These are phyloP conservation scores for Leptopilina myrica DNA, from an alignment of 2,888 invertebrate genomes.

Conservation along the genomic window DNA sequence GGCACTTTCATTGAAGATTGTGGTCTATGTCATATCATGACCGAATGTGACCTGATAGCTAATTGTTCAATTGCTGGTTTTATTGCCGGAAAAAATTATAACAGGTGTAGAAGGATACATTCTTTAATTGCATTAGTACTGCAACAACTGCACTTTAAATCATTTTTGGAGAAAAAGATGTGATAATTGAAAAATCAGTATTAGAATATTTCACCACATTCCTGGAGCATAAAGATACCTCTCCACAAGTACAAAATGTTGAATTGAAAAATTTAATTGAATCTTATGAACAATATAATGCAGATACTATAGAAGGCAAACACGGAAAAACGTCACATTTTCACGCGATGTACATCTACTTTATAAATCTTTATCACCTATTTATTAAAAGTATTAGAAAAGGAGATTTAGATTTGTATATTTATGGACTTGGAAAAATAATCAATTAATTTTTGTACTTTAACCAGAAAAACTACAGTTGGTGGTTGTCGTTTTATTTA, in stretches of 20 bases:
- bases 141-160: conserved; percentile 19
- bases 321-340: conserved; percentile 50
- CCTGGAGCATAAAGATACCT: conserved; percentile 51
- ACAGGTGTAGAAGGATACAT: too few relatives aligned
- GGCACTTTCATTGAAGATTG: too few relatives aligned
- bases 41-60: too few relatives aligned
- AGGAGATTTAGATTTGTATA: conserved; percentile 37
- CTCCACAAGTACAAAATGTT: conserved; percentile 54
- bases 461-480: conserved; percentile 40
- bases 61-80: too few relatives aligned
- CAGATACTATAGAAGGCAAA: conserved; percentile 53
- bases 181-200: conserved; percentile 45
- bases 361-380: conserved; percentile 35
- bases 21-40: too few relatives aligned
- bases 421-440: conserved; percentile 41
- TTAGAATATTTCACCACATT: conserved; percentile 55
- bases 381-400: conserved; percentile 42
- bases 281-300: conserved; percentile 48
- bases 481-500: conserved; percentile 29
- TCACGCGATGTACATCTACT: background rate
- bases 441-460: conserved; percentile 33
- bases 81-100: too few relatives aligned
- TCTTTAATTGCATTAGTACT: background rate
- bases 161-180: conserved; percentile 11
- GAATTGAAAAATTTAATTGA: conserved; percentile 52